These are phyloP conservation scores for Pogoniulus pusillus DNA, from an alignment of 2,797 vertebrate species.

Conservation along the genomic window DNA sequence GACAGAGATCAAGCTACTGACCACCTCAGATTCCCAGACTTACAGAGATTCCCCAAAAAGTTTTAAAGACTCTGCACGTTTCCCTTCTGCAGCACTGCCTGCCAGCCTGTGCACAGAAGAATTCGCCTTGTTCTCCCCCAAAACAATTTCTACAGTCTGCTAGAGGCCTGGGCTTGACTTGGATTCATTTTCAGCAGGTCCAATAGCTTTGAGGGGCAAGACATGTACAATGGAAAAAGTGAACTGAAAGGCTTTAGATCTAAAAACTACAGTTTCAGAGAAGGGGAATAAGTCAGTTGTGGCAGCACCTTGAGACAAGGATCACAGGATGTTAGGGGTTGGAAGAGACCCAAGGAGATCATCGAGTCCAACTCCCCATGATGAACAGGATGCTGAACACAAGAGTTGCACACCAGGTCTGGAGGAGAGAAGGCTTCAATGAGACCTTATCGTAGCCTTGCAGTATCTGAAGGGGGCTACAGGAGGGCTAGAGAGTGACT, in stretches of 20 bases:
- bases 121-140: background rate
- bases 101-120: background rate
- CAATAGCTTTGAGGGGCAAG: background rate
- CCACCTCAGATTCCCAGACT: background rate
- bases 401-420: background rate
- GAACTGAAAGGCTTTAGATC: background rate
- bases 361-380: too few species aligned
- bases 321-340: too few species aligned
- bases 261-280: background rate
- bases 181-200: background rate
- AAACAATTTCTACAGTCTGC: background rate
- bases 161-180: background rate
- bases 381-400: background rate
- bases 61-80: background rate
- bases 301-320: background rate
- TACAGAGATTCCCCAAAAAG: background rate
- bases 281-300: background rate
- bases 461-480: too few species aligned
- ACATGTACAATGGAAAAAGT: background rate
- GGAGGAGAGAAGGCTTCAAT: too few species aligned
- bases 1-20: background rate
- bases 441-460: too few species aligned
- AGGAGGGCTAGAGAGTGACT: too few species aligned
- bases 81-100: background rate
- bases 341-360: too few species aligned